Evolutionary conservation across 2,797 vertebrate species (phyloP).

Genomic region (Epinephelus malabaricus): DNA sequence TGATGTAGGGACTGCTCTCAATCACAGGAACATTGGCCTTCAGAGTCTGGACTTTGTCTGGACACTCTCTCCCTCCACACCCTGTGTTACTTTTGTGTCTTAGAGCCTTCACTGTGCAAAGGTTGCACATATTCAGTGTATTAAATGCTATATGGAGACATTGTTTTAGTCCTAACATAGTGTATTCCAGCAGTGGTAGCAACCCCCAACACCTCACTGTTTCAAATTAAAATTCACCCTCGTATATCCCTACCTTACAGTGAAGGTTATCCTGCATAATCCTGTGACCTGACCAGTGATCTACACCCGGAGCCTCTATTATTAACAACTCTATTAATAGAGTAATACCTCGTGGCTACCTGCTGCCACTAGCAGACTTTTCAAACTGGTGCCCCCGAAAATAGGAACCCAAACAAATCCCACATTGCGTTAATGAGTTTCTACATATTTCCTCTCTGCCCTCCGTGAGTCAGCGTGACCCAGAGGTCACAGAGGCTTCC

Average conservation of each 20-base stretch:
- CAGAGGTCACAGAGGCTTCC: slow-evolving; percentile 56
- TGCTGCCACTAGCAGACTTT: slow-evolving; percentile 39
- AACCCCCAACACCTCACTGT: background rate
- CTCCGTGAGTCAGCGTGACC: slow-evolving; percentile 53
- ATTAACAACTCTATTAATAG: slow-evolving; percentile 50
- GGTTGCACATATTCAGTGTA: background rate
- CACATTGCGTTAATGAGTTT: slow-evolving; percentile 58
- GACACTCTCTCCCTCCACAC: background rate
- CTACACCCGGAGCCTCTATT: slow-evolving; percentile 42
- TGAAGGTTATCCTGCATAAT: slow-evolving; percentile 50
- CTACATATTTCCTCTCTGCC: slow-evolving; percentile 38
- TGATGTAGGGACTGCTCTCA: background rate
- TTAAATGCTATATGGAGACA: background rate
- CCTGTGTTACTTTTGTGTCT: background rate
- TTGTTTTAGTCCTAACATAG: background rate
- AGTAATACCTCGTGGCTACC: slow-evolving; percentile 39
- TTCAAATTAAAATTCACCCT: slow-evolving; percentile 12
- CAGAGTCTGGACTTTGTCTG: background rate
- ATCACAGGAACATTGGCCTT: background rate
- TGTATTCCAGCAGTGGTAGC: background rate
- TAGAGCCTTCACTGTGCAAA: too few relatives aligned
- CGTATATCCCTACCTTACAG: slow-evolving; percentile 2
- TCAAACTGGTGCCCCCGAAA: slow-evolving; percentile 21
- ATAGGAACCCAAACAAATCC: slow-evolving; percentile 65
- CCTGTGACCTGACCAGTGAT: slow-evolving; percentile 42